A percentile compares a stretch with the other conserved stretches of the same genome.
Evolutionary conservation across 2,888 invertebrate genomes (phyloP).

Genomic region (Drosophila vallismaia): DNA sequence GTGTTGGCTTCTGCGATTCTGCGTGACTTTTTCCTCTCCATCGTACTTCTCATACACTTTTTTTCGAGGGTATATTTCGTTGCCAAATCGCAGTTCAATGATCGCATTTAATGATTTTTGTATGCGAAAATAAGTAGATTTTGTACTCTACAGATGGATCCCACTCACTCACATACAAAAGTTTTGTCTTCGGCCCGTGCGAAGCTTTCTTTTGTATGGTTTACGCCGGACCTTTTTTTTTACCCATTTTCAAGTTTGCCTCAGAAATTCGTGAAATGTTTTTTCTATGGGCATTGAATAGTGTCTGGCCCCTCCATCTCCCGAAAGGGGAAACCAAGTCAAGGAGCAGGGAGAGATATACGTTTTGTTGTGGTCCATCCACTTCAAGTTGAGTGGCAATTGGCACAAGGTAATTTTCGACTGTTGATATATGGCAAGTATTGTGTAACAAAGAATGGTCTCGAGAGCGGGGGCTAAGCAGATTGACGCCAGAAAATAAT

Average conservation of each 20-base stretch:
- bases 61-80: constrained; percentile 19
- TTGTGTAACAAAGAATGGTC: constrained; percentile 63
- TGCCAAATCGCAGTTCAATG: constrained; percentile 60
- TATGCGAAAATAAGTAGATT: constrained; percentile 78
- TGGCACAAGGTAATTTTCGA: constrained; percentile 47
- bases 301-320: constrained; percentile 12
- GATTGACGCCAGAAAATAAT: neutral
- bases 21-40: constrained; percentile 10
- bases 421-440: constrained; percentile 16
- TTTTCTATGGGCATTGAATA: constrained; percentile 49
- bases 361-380: constrained; percentile 43
- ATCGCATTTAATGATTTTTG: constrained; percentile 79
- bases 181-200: constrained; percentile 66
- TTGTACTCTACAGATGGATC: constrained; percentile 58
- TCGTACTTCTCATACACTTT: too few species aligned
- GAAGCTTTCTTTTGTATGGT: constrained; percentile 74
- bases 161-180: constrained; percentile 34
- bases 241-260: constrained; percentile 26
- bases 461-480: constrained; percentile 41
- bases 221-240: constrained; percentile 55
- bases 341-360: constrained; percentile 10
- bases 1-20: constrained; percentile 11
- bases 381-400: constrained; percentile 58
- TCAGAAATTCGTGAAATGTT: constrained; percentile 50
- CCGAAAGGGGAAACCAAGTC: constrained; percentile 55